These are phyloP conservation scores for Salticus scenicus DNA, from an alignment of 2,888 invertebrate species.

Conservation along the genomic window DNA sequence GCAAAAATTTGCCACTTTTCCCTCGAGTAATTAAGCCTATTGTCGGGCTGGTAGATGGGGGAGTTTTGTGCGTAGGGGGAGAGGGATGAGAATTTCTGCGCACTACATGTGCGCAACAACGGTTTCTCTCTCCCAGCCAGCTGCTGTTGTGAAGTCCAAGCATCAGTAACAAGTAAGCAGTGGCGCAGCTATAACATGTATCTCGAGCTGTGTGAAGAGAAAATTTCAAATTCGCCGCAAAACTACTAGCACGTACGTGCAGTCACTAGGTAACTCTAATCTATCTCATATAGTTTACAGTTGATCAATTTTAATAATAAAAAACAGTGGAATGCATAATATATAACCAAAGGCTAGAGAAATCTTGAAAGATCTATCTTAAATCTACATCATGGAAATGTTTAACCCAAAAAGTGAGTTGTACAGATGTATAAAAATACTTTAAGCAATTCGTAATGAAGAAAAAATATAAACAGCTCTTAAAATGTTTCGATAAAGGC, in stretches of 20 bases:
- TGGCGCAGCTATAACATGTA: not conserved
- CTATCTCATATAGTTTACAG: too few relatives aligned
- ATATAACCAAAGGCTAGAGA: too few relatives aligned
- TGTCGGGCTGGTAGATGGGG: conserved; percentile 26
- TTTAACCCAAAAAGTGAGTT: not conserved
- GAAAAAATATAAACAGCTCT: not conserved
- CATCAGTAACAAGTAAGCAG: conserved; percentile 25
- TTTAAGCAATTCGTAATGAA: not conserved
- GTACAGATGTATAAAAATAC: not conserved
- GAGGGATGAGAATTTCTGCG: conserved; percentile 5
- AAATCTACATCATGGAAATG: not conserved
- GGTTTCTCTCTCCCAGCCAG: conserved; percentile 22
- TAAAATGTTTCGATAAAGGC: conserved; percentile 3
- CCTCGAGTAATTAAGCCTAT: conserved; percentile 55
- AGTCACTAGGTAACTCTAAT: too few relatives aligned
- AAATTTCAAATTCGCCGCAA: not conserved
- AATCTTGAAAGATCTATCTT: too few relatives aligned
- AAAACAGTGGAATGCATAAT: too few relatives aligned
- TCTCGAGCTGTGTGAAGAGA: not conserved
- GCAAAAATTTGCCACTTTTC: conserved; percentile 55
- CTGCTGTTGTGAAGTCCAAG: conserved; percentile 28
- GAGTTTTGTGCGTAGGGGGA: not conserved
- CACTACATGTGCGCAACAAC: conserved; percentile 21
- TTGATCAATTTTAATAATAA: too few relatives aligned
- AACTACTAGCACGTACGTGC: not conserved